Evolutionary conservation across 2,888 invertebrate species (phyloP), one percentile per base, ranked within the genome.

Genomic region (Leptinotarsa haldemani): DNA sequence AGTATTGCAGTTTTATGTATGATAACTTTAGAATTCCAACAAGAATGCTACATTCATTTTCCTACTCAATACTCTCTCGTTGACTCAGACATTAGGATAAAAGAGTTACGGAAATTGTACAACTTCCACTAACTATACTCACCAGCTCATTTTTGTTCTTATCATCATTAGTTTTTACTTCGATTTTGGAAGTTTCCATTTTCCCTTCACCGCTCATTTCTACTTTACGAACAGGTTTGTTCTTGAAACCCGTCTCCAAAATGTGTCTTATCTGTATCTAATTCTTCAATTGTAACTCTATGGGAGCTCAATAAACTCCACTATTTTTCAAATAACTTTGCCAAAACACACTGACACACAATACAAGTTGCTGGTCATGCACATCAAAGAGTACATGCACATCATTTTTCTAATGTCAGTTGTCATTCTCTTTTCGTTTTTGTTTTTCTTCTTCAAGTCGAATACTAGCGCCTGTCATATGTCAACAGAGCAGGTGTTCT

Each of bases 91-190:
- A 50, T 50, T 50, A 50, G 16, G 50, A 50, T 50, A 50, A 50
- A 48, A 48, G 5, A 16, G 13, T 50, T 16, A 50, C 5, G 2
- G 40, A 40, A 40, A 9, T 40, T 40, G 30, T 30, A 40, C 9
- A 40, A 50, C 50, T 50, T 16, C 47, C 20, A 65, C 5, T 40
- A n/a, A 66, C 50, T 67, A 71, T 69, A 79, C 81, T 80, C 82
- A 87, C 87, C 84, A 88, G 81, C 77, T 88, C 87, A 74, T 84
- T 84, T 78, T 88, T 88, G 71, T 86, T 77, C 80, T 88, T 88
- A 74, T 87, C 88, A 63, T 87, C 87, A 25, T 80, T 80, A 75
- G 83, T 82, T 76, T 84, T 84, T 64, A 77, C 67, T 68, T 86
- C 85, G 16, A 78, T 81, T 82, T 86, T 86, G n/a, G 75, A 63